Conservation (phyloP, 2,797 vertebrate species). For the Toxotes lorentzi region DNA sequence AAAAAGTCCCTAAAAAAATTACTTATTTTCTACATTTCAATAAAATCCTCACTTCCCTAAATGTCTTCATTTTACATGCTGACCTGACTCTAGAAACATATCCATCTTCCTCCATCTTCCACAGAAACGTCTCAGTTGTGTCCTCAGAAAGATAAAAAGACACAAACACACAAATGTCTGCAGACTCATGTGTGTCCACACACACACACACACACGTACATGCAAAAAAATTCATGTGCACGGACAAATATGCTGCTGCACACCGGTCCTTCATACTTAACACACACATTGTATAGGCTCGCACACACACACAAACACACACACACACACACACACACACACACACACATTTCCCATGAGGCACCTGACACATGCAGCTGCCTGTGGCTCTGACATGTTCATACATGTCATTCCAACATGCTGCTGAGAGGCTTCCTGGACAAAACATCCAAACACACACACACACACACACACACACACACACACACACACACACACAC, state of each 20-base stretch:
- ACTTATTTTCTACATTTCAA: no score
- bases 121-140: no score
- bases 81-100: neutral
- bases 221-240: no score
- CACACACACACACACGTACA: neutral
- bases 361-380: constrained; percentile 77
- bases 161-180: neutral
- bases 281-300: constrained; percentile 7
- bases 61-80: neutral
- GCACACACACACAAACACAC: constrained; percentile 39
- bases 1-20: neutral
- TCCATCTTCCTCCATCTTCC: no score
- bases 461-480: constrained; percentile 19
- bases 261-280: neutral
- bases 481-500: constrained; percentile 14
- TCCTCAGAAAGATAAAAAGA: no score
- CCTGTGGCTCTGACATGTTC: no score
- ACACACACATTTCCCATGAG: constrained; percentile 54
- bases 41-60: no score
- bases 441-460: constrained; percentile 26
- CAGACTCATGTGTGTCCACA: neutral
- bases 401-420: constrained; percentile 73
- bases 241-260: neutral
- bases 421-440: constrained; percentile 65
- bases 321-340: no score